phyloP scores from a whole-genome alignment of 92 coral and sea anemone genomes.

The Palythoa heliodiscus region DNA sequence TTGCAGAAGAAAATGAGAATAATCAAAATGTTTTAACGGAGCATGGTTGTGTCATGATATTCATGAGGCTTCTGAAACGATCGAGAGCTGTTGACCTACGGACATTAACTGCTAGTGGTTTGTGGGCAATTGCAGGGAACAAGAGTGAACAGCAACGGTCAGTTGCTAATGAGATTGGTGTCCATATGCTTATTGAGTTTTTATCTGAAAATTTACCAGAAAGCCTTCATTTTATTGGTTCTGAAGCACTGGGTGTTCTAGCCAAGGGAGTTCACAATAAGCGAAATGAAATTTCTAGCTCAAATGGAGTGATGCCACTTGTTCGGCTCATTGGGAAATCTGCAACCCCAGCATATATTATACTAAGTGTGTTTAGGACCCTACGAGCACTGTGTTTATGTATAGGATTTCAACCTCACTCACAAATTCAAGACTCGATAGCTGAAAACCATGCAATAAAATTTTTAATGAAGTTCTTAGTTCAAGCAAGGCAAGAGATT shows the following conservation, averaged over 20 bases:
- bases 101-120: constrained; percentile 83
- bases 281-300: constrained; percentile 84
- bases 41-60: constrained; percentile 92
- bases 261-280: constrained; percentile 89
- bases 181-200: constrained; percentile 83
- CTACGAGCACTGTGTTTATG: constrained; percentile 85
- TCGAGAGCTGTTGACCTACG: constrained; percentile 83
- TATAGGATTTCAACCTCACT: constrained; percentile 85
- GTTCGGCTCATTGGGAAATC: constrained; percentile 81
- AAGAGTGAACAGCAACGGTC: constrained; percentile 76
- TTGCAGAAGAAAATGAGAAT: constrained; percentile 77
- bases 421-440: constrained; percentile 79
- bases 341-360: constrained; percentile 79
- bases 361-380: constrained; percentile 84
- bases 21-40: constrained; percentile 84
- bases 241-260: constrained; percentile 92
- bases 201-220: constrained; percentile 84
- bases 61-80: constrained; percentile 85
- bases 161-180: constrained; percentile 88
- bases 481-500: constrained; percentile 81
- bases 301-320: constrained; percentile 90
- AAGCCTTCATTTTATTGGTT: constrained; percentile 88
- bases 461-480: constrained; percentile 76
- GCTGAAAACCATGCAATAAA: constrained; percentile 80
- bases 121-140: constrained; percentile 98